Base-by-base conservation (phyloP, 2,888 invertebrate genomes). In the Cosmia trapezina region DNA sequence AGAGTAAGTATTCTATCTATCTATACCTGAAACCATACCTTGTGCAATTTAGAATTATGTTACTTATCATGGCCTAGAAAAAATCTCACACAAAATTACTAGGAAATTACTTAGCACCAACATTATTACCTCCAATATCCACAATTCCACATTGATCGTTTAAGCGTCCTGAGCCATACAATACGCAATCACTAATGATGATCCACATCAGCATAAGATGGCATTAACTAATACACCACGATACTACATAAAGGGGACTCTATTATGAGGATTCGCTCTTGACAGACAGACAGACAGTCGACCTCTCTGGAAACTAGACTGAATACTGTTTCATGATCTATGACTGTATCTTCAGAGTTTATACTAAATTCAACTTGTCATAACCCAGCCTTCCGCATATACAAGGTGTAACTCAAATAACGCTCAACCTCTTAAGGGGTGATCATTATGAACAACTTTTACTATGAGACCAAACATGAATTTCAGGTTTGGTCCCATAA, bases 211-310 rank as follows among this genome's bases (percentile, higher is more conserved):
- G 66, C 54, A 54, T 80, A 56, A 65, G 74, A 66, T 59, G 54
- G 66, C 19, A 80, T 80, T 75, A 80, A 54, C 80, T 69, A 60
- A 22, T 17, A 80, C 76, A 63, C 53, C 28, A 28, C 62, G 47
- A 28, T 11, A 28, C 53, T 49, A 51, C 62, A 53, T 74, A 79
- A 81, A 81, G 65, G 76, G 28, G 78, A 80, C 81, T 79, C 54
- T 43, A 70, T 80, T 75, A 78, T 76, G 64, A 80, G 76, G 81
- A 65, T 80, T 51, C 70, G 8, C 22, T 56, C 56, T 70, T 60
- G 69, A 76, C 75, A 53, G 51, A 47, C 59, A 28, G 51, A 63
- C 56, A 19, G 51, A 63, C 45, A 41, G 43, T 45, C 47, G 28
- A 11, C 14, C 41, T 14, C 28, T 33, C 45, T 12, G 51, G 28